Percentiles rank a stretch among this genome's conserved stretches.
Conservation (phyloP, 2,113 vertebrate genomes). For the Pachypanchax playfairii region DNA sequence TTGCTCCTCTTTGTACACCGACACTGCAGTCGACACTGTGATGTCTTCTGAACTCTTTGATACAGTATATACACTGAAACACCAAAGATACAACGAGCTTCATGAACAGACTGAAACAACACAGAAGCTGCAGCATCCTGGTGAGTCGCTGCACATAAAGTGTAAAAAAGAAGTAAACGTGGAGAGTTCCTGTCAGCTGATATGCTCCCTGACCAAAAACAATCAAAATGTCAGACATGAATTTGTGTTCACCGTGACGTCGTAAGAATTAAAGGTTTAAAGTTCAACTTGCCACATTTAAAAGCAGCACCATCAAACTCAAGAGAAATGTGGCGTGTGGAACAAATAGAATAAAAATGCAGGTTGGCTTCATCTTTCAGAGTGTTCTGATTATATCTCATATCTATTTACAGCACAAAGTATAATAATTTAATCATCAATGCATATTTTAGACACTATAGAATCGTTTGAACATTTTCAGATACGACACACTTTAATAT, state of each 20-base stretch:
- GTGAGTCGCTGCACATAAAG: constrained; percentile 17
- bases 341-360: constrained; percentile 1
- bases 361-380: neutral
- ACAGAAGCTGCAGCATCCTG: constrained; percentile 39
- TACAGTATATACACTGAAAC: no score
- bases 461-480: no score
- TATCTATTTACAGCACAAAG: neutral
- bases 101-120: no score
- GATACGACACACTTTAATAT: no score
- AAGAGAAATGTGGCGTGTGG: neutral
- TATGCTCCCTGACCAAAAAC: neutral
- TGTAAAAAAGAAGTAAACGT: constrained; percentile 5
- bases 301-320: neutral
- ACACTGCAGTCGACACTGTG: no score
- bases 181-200: neutral
- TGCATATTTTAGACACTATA: neutral
- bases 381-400: neutral
- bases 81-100: no score
- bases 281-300: neutral
- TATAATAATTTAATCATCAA: neutral
- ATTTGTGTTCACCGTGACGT: neutral
- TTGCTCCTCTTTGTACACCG: no score
- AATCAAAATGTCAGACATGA: neutral
- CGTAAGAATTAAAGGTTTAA: neutral
- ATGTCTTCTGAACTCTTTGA: neutral